Base-by-base conservation (phyloP, 2,888 invertebrate species). In the Temnothorax rugatulus region DNA sequence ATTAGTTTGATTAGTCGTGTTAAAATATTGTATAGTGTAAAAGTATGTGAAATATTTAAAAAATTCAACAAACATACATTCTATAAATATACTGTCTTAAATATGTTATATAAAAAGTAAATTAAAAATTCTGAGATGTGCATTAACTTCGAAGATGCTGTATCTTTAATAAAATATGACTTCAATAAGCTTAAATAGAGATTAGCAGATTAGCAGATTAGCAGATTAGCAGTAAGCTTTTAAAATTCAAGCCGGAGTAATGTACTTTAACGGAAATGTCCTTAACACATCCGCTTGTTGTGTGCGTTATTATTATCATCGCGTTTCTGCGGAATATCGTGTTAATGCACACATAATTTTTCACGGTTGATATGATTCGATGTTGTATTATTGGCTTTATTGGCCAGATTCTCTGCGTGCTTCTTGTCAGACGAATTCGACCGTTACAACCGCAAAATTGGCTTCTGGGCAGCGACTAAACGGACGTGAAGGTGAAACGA, bases 371-470 rank as follows among this genome's bases (percentile, higher is more conserved):
- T 41, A 25, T n/a, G 66, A 66, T 41, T 54, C 61, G 8, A 75
- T 21, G 54, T 29, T 44, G 38, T 66, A 25, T 50, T 52, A 76
- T 64, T 50, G 38, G 18, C 50, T 25, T 76, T 5, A 44, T 57
- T 59, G 25, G 50, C 21, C n/a, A 50, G 21, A 47, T 73, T 47
- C 38, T 63, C 25, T 18, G 21, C 47, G 21, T 38, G 29, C 47
- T 18, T 63, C 64, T 63, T 79, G 87, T 84, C 87, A 87, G 87
- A 82, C 81, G 83, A 84, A 89, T 87, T 89, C 71, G 86, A 88
- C 82, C 87, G 89, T 87, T 90, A 87, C 87, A 50, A 77, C 76
- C 77, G 82, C 73, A 79, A 86, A 82, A 83, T 69, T 63, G 69
- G 29, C 15, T 25, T 44, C 25, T 63, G 74, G 74, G 71, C 73